Base-by-base conservation (phyloP, 92 coral and sea anemone species). In the Metridium senile region DNA sequence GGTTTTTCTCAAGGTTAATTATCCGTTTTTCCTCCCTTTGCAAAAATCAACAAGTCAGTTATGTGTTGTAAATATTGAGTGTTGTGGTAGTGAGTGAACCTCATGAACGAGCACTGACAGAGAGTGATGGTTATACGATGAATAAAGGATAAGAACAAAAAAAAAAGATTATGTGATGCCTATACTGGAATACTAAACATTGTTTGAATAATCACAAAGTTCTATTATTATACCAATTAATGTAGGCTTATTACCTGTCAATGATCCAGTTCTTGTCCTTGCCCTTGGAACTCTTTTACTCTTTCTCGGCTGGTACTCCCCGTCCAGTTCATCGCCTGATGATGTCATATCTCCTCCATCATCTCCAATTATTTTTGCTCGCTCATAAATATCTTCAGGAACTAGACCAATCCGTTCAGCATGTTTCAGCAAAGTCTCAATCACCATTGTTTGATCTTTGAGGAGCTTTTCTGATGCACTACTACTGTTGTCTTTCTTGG, bases 261-360 rank as follows among this genome's bases (percentile, higher is more conserved):
- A 81, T 53, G 99, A 95, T 26, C 86, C 92, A 61, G 93, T 90
- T 75, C 99, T 84, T 35, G 94, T 84, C 67, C 98, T 83, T 57
- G 86, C 72, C 35, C 97, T 75, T 53, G 90, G 86, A 33, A 59
- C 80, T 64, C 89, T 82, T 62, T 74, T 89, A 17, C 74, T 62
- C 1, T 83, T 82, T 66, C 83, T 58, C 20, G 76, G 68, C 54
- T 78, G 68, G 54, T 61, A 80, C 26, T 95, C 97, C 8, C 74
- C 82, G 64, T 95, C 99, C 8, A 95, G 78, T 68, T 95, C 99
- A 90, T 95, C 99, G 18, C 99, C 93, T 26, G 99, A 95, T 72
- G 99, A 95, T 8, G 89, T 89, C 84, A 95, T 27, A 9, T 77
- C 87, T 7, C 68, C 72, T 11, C 85, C 93, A 70, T 89, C 94